These are phyloP conservation scores for Capitella teleta DNA, from an alignment of 1,140 invertebrate species.

Conservation along the genomic window DNA sequence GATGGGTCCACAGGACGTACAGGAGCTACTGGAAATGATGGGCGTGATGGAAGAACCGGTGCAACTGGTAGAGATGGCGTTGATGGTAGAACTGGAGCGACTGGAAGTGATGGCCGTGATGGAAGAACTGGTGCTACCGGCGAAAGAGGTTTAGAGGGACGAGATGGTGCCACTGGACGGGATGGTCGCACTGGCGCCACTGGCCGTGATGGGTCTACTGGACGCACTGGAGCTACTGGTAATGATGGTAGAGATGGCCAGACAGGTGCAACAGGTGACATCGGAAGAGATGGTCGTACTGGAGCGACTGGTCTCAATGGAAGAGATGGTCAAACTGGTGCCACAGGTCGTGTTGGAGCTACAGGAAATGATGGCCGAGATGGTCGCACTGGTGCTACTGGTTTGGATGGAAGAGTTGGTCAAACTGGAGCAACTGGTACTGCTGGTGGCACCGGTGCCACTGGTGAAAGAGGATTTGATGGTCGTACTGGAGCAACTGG, in stretches of 20 bases:
- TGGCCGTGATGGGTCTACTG: background rate
- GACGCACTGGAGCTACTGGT: conserved; percentile 2
- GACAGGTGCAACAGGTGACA: background rate
- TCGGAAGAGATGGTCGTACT: background rate
- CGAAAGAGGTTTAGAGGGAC: background rate
- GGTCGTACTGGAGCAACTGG: background rate
- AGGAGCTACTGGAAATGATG: background rate
- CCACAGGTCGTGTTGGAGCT: background rate
- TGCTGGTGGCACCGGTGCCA: background rate
- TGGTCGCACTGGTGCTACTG: background rate
- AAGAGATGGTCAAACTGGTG: background rate
- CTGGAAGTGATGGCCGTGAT: background rate
- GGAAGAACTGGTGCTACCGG: conserved; percentile 4
- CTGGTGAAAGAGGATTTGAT: background rate
- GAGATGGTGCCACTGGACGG: conserved; percentile 4
- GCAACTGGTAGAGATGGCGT: conserved; percentile 1
- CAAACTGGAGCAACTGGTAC: conserved; percentile 2
- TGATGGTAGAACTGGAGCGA: background rate
- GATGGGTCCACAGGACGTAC: background rate
- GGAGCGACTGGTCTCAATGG: background rate
- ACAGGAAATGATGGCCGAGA: background rate
- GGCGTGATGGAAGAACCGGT: background rate
- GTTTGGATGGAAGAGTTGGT: background rate
- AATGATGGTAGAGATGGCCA: background rate
- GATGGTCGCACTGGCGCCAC: conserved; percentile 7